Evolutionary conservation across 92 coral and sea anemone genomes (phyloP).

Genomic region (Parazoanthus darwini): DNA sequence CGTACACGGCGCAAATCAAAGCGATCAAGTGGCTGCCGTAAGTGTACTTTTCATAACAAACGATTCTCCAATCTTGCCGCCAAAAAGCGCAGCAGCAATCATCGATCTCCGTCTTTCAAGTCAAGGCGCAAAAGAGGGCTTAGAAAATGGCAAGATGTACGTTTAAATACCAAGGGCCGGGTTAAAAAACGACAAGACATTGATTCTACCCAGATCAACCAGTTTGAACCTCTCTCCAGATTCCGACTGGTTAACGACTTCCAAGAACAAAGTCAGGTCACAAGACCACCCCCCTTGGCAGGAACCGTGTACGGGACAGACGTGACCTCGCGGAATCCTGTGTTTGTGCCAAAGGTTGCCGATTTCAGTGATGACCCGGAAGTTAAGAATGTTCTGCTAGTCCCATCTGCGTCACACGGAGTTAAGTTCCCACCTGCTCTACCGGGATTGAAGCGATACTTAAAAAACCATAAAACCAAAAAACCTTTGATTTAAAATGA

Average conservation of each 20-base stretch:
- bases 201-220: background rate
- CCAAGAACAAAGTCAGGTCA: background rate
- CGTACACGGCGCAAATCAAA: background rate
- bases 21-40: background rate
- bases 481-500: background rate
- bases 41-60: background rate
- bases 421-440: background rate
- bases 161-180: background rate
- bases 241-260: background rate
- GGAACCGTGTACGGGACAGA: conserved; percentile 2
- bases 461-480: background rate
- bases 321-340: background rate
- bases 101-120: background rate
- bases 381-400: background rate
- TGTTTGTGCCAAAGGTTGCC: conserved; percentile 3
- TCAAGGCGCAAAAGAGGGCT: background rate
- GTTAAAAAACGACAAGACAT: no score
- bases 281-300: background rate
- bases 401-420: background rate
- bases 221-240: background rate
- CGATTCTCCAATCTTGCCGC: background rate
- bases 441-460: conserved; percentile 8
- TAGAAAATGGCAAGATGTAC: background rate
- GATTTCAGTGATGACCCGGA: background rate
- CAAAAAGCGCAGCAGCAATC: background rate